Conservation (phyloP, 2,888 invertebrate species). For the Oscheius sp. region DNA sequence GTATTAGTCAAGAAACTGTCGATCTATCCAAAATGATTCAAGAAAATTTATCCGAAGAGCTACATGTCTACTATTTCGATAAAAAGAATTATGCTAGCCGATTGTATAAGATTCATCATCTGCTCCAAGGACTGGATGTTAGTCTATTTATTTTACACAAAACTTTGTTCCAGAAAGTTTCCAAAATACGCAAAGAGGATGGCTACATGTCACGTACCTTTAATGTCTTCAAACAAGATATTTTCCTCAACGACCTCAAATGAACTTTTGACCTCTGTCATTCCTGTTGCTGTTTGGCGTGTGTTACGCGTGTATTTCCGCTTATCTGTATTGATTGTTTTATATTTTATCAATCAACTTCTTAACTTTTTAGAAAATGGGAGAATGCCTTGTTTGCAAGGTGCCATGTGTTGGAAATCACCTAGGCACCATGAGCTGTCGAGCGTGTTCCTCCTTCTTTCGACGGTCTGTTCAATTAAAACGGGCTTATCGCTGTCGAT, state of each 20-base stretch:
- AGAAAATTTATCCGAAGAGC: conserved; percentile 1
- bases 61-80: conserved; percentile 1
- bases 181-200: conserved; percentile 42
- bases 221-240: conserved; percentile 52
- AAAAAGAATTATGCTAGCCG: conserved; percentile 19
- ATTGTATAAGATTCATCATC: conserved; percentile 23
- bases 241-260: conserved; percentile 48
- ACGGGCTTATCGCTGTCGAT: conserved; percentile 44
- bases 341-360: neutral
- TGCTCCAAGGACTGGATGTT: conserved; percentile 23
- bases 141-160: neutral
- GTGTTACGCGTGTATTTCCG: conserved; percentile 14
- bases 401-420: conserved; percentile 46
- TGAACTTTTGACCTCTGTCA: conserved; percentile 29
- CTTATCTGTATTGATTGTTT: conserved; percentile 17
- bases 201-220: conserved; percentile 50
- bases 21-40: neutral
- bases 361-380: conserved; percentile 1
- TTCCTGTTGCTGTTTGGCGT: conserved; percentile 36
- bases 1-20: neutral
- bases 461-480: conserved; percentile 43
- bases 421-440: conserved; percentile 48
- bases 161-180: conserved; percentile 40
- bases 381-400: conserved; percentile 44
- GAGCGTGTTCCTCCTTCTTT: conserved; percentile 52